Conservation (phyloP, 2,797 vertebrate genomes). For the Smutsia gigantea region DNA sequence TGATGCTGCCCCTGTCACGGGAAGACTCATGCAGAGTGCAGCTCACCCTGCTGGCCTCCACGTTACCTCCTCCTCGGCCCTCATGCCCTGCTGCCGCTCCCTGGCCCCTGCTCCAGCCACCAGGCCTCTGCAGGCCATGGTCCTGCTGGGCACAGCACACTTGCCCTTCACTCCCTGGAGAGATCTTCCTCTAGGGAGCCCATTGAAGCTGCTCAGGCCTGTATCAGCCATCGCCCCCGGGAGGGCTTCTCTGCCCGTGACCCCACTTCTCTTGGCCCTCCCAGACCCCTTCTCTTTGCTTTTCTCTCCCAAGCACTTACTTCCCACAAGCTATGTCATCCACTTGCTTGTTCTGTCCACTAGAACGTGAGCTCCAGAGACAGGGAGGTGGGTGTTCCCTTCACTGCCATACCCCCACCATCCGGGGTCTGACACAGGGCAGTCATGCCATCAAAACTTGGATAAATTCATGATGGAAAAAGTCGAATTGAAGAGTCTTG, state of each 20-base stretch:
- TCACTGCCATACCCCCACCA: not conserved
- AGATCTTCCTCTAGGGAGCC: not conserved
- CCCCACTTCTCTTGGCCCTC: not conserved
- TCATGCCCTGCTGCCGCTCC: too few species aligned
- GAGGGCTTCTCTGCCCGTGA: not conserved
- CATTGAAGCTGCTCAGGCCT: not conserved
- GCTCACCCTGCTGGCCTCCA: not conserved
- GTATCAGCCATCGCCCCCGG: not conserved
- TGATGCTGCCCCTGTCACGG: not conserved
- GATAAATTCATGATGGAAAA: not conserved
- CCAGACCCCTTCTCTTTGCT: not conserved
- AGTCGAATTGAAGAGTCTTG: not conserved
- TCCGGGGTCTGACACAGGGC: not conserved
- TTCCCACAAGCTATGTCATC: not conserved
- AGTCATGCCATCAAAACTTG: not conserved
- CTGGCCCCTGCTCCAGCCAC: not conserved
- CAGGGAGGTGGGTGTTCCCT: not conserved
- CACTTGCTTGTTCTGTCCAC: not conserved
- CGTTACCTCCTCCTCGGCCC: not conserved
- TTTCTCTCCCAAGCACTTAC: not conserved
- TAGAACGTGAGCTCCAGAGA: not conserved
- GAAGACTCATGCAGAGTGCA: not conserved
- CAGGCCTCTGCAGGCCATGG: not conserved
- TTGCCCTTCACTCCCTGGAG: too few species aligned
- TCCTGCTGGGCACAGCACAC: not conserved